These are phyloP conservation scores for Leuciscus waleckii DNA, from an alignment of 2,797 vertebrate genomes.

Conservation along the genomic window DNA sequence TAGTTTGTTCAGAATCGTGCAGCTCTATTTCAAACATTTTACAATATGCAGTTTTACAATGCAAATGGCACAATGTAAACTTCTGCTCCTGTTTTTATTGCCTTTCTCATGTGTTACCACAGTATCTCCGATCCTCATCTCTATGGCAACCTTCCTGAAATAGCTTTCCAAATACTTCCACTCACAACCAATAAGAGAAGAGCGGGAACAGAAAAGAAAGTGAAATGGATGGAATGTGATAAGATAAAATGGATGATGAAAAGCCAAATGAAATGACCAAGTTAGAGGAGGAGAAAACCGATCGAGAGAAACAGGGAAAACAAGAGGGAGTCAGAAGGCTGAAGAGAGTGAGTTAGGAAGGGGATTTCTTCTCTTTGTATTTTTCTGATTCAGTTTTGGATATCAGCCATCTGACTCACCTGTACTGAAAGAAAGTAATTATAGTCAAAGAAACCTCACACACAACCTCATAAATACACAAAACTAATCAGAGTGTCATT, in stretches of 20 bases:
- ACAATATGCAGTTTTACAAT: not conserved
- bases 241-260: slow-evolving; percentile 30
- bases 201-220: slow-evolving; percentile 44
- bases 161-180: slow-evolving; percentile 58
- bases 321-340: not conserved
- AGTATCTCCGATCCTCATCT: slow-evolving; percentile 41
- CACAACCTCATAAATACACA: not conserved
- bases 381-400: not conserved
- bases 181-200: slow-evolving; percentile 51
- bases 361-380: not conserved
- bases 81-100: slow-evolving; percentile 13
- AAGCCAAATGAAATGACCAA: not conserved
- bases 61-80: not conserved
- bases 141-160: slow-evolving; percentile 66
- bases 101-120: slow-evolving; percentile 31
- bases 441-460: not conserved
- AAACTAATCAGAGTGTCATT: not conserved
- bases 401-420: not conserved
- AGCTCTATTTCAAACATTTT: not conserved
- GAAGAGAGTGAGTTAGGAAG: not conserved
- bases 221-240: slow-evolving; percentile 23
- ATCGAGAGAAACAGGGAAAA: not conserved
- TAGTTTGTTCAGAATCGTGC: no score
- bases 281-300: not conserved
- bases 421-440: not conserved